Evolutionary conservation across 2,888 invertebrate species (phyloP).

Genomic region (Drosophila siamana): DNA sequence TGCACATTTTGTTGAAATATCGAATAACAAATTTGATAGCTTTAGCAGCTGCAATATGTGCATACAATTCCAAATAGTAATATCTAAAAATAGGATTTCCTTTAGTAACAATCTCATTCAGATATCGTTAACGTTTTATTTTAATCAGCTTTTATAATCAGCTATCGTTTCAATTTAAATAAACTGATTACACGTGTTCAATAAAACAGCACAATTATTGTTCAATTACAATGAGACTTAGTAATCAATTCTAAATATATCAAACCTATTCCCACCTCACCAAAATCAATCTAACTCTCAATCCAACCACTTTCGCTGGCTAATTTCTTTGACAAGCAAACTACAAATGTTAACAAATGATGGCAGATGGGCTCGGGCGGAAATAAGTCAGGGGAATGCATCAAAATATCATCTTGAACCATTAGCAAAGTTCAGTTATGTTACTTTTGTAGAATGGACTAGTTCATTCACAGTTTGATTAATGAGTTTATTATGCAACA

Average conservation of each 20-base stretch:
- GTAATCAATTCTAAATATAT: background rate
- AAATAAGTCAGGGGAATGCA: conserved; percentile 29
- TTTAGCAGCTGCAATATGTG: background rate
- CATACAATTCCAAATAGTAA: background rate
- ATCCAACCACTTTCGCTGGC: background rate
- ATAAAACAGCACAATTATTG: background rate
- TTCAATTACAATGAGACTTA: background rate
- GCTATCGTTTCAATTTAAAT: background rate
- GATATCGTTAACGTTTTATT: too few relatives aligned
- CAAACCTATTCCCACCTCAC: background rate
- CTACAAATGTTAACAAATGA: conserved; percentile 60
- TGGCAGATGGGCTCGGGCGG: conserved; percentile 56
- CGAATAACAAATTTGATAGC: background rate
- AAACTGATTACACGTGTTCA: background rate
- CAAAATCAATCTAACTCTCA: background rate
- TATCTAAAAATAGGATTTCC: background rate
- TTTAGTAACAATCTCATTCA: background rate
- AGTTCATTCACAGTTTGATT: conserved; percentile 68
- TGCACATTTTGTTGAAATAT: background rate
- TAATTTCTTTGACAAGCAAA: conserved; percentile 8
- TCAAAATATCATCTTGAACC: conserved; percentile 66
- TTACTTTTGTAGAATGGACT: conserved; percentile 30
- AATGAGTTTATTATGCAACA: conserved; percentile 82
- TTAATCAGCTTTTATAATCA: background rate
- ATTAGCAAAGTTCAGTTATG: conserved; percentile 56